Percentiles rank a stretch among this genome's conserved stretches.
These are phyloP conservation scores for Metridium senile DNA, from an alignment of 92 coral and sea anemone species.

Conservation along the genomic window DNA sequence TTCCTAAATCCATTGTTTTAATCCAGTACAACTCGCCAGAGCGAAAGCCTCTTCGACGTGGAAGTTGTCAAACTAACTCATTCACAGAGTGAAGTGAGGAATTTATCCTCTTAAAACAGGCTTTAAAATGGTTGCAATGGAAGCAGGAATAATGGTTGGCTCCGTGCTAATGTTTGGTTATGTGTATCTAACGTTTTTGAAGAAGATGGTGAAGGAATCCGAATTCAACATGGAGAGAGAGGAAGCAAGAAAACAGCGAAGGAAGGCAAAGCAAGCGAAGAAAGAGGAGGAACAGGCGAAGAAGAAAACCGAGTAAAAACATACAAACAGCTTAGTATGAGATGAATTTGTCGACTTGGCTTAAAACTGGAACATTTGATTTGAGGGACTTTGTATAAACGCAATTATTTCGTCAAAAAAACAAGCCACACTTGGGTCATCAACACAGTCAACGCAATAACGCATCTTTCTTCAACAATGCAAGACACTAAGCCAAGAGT, in stretches of 20 bases:
- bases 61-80: not conserved
- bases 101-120: not conserved
- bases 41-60: not conserved
- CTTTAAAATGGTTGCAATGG: constrained; percentile 52
- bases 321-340: not conserved
- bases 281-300: not conserved
- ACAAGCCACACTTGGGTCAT: not conserved
- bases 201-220: constrained; percentile 77
- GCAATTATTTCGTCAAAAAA: not conserved
- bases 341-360: not conserved
- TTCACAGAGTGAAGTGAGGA: not conserved
- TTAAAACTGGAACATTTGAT: not conserved
- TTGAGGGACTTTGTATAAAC: not conserved
- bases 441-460: not conserved
- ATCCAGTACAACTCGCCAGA: no score
- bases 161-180: constrained; percentile 69
- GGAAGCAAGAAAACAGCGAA: constrained; percentile 36
- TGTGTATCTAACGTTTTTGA: constrained; percentile 72
- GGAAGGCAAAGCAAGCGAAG: constrained; percentile 14
- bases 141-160: constrained; percentile 65
- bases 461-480: not conserved
- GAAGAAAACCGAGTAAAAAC: not conserved
- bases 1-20: no score
- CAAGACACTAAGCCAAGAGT: not conserved
- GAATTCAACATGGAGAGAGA: constrained; percentile 65